phyloP scores from a whole-genome alignment of 1,140 invertebrate genomes.

The Drepana arcuata region DNA sequence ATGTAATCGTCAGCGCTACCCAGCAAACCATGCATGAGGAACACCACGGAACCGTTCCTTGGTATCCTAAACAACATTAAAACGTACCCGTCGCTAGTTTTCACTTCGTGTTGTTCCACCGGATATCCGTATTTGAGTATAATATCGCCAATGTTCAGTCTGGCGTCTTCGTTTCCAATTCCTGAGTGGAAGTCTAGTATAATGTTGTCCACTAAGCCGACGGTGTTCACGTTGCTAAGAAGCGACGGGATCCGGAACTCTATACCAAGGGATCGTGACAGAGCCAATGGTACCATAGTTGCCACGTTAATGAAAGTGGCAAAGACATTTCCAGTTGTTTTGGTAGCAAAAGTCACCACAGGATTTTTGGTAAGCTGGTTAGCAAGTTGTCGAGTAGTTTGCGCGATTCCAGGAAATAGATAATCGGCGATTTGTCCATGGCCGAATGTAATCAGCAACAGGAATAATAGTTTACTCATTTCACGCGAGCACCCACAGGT shows the following conservation, averaged over 20 bases:
- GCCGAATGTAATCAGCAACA: slow-evolving; percentile 1
- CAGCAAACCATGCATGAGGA: slow-evolving; percentile 80
- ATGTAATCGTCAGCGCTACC: slow-evolving; percentile 79
- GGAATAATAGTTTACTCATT: slow-evolving; percentile 4
- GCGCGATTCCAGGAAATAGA: slow-evolving; percentile 5
- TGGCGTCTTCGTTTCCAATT: slow-evolving; percentile 21
- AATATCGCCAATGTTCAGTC: slow-evolving; percentile 20
- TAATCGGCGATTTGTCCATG: slow-evolving; percentile 6
- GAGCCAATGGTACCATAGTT: slow-evolving; percentile 6
- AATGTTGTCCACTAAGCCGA: slow-evolving; percentile 1
- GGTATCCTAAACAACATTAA: slow-evolving; percentile 34
- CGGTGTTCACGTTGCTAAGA: slow-evolving; percentile 7
- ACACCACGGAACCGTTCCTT: slow-evolving; percentile 52
- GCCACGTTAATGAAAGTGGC: slow-evolving; percentile 3
- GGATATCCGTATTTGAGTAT: slow-evolving; percentile 31
- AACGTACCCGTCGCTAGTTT: slow-evolving; percentile 36
- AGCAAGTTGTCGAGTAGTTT: slow-evolving; percentile 4
- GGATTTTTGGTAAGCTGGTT: slow-evolving; percentile 10
- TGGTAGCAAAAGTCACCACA: slow-evolving; percentile 1
- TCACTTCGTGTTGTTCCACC: slow-evolving; percentile 25
- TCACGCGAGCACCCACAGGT: slow-evolving; percentile 3
- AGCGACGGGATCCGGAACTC: slow-evolving; percentile 4
- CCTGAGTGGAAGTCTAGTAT: slow-evolving; percentile 1
- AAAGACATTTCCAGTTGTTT: slow-evolving; percentile 11
- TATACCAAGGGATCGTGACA: slow-evolving; percentile 7